Evolutionary conservation across 2,888 invertebrate genomes (phyloP), one percentile per base, ranked within the genome.

Genomic region (Phalera bucephala): DNA sequence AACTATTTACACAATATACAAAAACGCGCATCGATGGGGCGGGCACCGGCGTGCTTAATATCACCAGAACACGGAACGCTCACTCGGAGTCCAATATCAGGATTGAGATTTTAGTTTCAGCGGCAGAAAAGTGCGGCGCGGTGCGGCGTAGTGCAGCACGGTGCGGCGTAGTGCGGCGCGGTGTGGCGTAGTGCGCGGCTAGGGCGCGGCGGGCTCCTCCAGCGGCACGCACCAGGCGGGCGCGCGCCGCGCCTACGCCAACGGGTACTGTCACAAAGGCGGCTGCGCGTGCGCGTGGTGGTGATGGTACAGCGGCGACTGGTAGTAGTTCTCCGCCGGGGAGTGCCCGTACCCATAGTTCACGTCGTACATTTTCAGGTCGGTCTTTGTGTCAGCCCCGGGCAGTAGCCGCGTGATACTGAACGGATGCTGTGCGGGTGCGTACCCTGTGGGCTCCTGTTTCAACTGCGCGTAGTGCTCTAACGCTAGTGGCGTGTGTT

Each of bases 371-470:
- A 97, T 96, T 87, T 97, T 97, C 64, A 96, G 93, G 84, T 97
- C 97, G 53, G 96, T 92, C 83, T 97, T 96, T 54, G 95, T 94
- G 79, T 96, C 96, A 33, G 94, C 93, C 49, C 93, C 93, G 35
- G 97, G 97, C 70, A 98, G 92, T 74, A 98, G 92, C 80, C 97
- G 94, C 66, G 96, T 97, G 83, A 98, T 98, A 79, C 97, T 97
- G 91, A 98, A 98, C 13, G 98, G 98, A 76, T 97, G 97, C 76
- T 93, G 95, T 54, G 95, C 93, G 9, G 95, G 94, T 40, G 96
- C 95, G 72, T 95, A 95, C 23, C 93, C 93, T 23, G 93, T 90
- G 33, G 94, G 94, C 77, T 95, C 94, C 73, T 95, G 95, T 75
- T 96, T 96, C 60, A 96, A 85, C 65, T 94, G 95, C 54, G 90